phyloP scores from a whole-genome alignment of 2,888 invertebrate genomes.

The Conistra vaccinii region DNA sequence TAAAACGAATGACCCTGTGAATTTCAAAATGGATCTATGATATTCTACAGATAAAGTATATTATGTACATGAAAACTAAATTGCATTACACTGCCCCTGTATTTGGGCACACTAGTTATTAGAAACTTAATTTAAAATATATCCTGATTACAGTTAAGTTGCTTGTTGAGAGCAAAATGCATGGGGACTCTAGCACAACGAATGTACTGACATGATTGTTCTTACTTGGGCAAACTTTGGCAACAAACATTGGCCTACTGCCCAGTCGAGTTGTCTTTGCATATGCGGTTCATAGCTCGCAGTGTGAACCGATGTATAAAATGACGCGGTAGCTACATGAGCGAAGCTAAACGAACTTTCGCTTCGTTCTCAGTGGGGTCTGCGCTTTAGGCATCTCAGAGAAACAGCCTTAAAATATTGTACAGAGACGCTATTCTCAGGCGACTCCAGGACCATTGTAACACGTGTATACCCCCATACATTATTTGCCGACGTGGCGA shows the following conservation, averaged over 20 bases:
- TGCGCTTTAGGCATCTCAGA: background rate
- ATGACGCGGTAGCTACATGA: no score
- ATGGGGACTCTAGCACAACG: slow-evolving; percentile 28
- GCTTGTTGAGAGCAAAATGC: slow-evolving; percentile 21
- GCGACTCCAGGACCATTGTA: background rate
- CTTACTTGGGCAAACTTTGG: slow-evolving; percentile 4
- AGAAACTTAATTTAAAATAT: slow-evolving; percentile 48
- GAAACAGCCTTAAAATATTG: background rate
- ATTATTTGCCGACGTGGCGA: slow-evolving; percentile 24
- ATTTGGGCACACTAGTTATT: slow-evolving; percentile 44
- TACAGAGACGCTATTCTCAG: background rate
- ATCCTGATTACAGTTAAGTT: slow-evolving; percentile 36
- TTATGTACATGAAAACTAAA: slow-evolving; percentile 64
- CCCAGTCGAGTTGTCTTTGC: background rate
- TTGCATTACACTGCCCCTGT: slow-evolving; percentile 56
- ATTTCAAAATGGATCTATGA: slow-evolving; percentile 74
- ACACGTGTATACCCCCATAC: slow-evolving; percentile 18
- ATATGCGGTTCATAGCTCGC: background rate
- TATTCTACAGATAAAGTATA: slow-evolving; percentile 66
- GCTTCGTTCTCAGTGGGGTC: no score
- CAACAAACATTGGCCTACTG: slow-evolving; percentile 12
- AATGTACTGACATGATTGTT: background rate
- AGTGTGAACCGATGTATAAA: no score
- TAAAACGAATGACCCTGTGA: slow-evolving; percentile 78
- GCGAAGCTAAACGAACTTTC: no score